Base-by-base conservation (phyloP, 2,797 vertebrate genomes). In the Oreonectes daqikongensis region DNA sequence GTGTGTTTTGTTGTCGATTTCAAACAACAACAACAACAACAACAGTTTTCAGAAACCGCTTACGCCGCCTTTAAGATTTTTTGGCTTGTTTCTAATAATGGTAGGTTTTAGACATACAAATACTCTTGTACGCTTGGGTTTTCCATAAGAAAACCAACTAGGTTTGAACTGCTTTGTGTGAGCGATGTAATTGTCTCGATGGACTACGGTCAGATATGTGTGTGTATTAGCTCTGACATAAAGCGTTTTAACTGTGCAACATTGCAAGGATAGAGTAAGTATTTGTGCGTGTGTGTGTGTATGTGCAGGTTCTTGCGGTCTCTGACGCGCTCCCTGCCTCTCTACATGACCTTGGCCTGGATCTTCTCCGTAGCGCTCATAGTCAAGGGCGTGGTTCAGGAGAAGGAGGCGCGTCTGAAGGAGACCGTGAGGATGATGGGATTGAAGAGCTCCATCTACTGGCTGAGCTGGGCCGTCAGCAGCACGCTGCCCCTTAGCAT, bases 361-460 rank as follows among this genome's bases (percentile, higher is more conserved):
- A 96, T 99, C 84, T 99, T 95, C 89, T 97, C 97, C 0, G 97
- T 97, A 88, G 97, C 98, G 60, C 93, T 97, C 80, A 96, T 97
- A 69, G 88, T 99, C 77, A 99, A 99, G 82, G 91, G 94, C 22
- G 93, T 99, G 4, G 97, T 99, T 0, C 92, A 93, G 0, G 97
- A 99, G 88, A 99, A 99, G 86, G 98, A 99, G 85, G 93, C 94
- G 0, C 93, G 97, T 24, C 92, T 99, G 65, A 99, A 97, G 89
- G 98, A 99, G 89, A 98, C 95, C 0, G 92, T 99, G 94, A 90
- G 91, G 80, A 98, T 98, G 88, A 98, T 98, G 97, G 98, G 98
- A 26, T 89, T 99, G 75, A 93, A 92, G 81, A 93, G 86, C 0
- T 28, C 90, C 87, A 95, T 92, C 88, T 95, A 98, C 74, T 99